Base-by-base conservation (phyloP, 37 sponge, comb jelly and placozoan genomes). In the Crambe crambe region DNA sequence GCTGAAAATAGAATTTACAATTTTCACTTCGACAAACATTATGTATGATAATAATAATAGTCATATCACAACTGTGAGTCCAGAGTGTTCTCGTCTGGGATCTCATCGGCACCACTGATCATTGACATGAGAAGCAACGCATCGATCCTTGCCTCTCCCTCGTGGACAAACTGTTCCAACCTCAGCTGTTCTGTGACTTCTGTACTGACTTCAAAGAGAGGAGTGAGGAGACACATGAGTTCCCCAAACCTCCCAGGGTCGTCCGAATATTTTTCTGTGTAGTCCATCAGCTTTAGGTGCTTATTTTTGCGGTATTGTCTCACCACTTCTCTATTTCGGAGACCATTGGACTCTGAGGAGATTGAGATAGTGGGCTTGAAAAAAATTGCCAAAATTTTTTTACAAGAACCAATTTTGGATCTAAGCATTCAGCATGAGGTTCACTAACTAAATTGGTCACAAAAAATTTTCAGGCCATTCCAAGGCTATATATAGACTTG, bases 111-210 rank as follows among this genome's bases (percentile, higher is more conserved):
- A 20, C 76, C 84, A 72, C 85, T 87, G n/a, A 96, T 90, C 86
- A 96, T 90, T 21, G 91, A 90, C 89, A 96, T 96, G n/a, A 96
- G 82, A 0, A 96, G 88, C 27, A 89, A 59, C 35, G 97, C 97
- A 65, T 96, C 97, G 36, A 96, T 93, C 38, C 94, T 80, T 31
- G 89, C 89, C 61, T 96, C 97, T 54, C 97, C 94, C 60, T 96
- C 97, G 39, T 93, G 81, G 23, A 96, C 97, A 85, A 90, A 92
- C 75, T 96, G 97, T 51, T 96, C 97, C 76, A 96, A 62, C 25
- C 97, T 68, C 39, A 96, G 83, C 75, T 93, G 93, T 47, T 96
- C 97, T 18, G 93, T 90, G 58, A 96, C 91, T 66, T 96, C 97
- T 37, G 66, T 72, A 40, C 91, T 83, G 38, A 96, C 92, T 78